Evolutionary conservation across 1,140 invertebrate species (phyloP).

Genomic region (Stegodyphus dumicola): DNA sequence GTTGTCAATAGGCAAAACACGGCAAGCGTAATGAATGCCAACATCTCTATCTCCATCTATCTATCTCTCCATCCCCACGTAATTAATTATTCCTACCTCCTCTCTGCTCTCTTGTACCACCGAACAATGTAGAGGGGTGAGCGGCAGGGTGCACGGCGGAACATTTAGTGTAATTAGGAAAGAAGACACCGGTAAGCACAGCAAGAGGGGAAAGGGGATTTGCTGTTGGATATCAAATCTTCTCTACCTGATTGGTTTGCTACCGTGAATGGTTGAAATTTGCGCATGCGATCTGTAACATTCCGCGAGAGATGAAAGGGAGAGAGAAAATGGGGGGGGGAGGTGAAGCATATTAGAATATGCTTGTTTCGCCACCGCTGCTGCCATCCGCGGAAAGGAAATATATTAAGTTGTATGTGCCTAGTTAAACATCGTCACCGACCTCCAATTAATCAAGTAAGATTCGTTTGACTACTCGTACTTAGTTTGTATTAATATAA

Average conservation of each 20-base stretch:
- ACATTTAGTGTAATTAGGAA: conserved; percentile 60
- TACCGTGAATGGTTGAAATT: conserved; percentile 51
- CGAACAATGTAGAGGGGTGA: not conserved
- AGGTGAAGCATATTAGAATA: not conserved
- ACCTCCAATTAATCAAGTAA: no score
- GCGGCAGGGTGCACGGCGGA: not conserved
- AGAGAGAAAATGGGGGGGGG: no score
- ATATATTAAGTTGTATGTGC: no score
- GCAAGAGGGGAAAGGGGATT: not conserved
- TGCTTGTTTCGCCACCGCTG: not conserved
- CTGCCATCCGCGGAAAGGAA: no score
- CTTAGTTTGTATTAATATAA: no score
- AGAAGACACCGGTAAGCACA: conserved; percentile 37
- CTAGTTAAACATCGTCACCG: no score
- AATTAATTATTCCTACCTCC: conserved; percentile 45
- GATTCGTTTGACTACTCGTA: no score
- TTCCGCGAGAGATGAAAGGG: no score
- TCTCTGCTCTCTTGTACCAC: not conserved
- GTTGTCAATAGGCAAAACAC: conserved; percentile 56
- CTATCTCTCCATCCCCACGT: conserved; percentile 26
- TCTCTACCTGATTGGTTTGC: conserved; percentile 51
- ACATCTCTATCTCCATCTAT: no score
- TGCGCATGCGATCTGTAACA: conserved; percentile 37
- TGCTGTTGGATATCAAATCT: conserved; percentile 38
- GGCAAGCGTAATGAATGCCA: conserved; percentile 52